phyloP scores from a whole-genome alignment of 2,888 invertebrate genomes.

The Eumacrocentrus americanus region DNA sequence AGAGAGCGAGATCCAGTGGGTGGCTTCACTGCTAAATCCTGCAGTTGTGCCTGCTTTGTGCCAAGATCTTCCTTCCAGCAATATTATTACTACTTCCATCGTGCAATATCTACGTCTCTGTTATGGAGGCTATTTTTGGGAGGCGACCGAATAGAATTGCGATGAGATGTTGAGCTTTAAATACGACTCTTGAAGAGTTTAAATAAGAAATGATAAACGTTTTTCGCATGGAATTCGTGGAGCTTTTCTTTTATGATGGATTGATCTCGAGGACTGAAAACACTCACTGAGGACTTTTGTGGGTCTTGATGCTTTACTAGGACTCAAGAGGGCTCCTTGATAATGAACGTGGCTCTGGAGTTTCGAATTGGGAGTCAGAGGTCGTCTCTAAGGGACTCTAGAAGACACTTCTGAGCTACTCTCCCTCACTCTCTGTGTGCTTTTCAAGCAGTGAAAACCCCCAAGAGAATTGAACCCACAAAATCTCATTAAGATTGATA shows the following conservation, averaged over 20 bases:
- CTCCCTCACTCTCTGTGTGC: not conserved
- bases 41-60: no score
- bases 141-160: no score
- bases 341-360: not conserved
- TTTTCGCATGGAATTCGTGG: not conserved
- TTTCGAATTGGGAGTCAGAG: not conserved
- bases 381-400: not conserved
- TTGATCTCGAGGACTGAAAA: not conserved
- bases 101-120: not conserved
- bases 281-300: not conserved
- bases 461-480: not conserved
- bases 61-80: no score
- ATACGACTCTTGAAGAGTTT: not conserved
- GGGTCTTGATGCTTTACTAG: not conserved
- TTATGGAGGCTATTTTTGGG: not conserved
- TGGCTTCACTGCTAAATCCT: no score
- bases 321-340: not conserved
- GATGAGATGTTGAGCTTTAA: not conserved
- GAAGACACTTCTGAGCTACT: not conserved
- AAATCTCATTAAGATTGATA: not conserved
- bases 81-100: no score
- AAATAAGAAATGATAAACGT: not conserved
- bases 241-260: not conserved
- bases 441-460: not conserved
- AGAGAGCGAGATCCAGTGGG: no score